Base-by-base conservation (phyloP, 2,797 vertebrate genomes). In the Miichthys miiuy region DNA sequence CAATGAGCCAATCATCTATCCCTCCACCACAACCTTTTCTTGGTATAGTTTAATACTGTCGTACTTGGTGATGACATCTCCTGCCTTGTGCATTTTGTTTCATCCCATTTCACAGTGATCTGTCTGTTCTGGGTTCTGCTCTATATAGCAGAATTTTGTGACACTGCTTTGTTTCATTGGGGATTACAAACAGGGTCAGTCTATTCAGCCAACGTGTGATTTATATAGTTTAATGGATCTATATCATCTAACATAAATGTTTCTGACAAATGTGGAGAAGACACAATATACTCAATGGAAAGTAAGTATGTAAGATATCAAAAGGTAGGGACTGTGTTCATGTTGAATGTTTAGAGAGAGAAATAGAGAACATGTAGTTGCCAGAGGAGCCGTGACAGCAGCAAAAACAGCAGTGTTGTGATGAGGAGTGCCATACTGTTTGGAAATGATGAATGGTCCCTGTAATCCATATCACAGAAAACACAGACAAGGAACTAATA, bases 391-490 rank as follows among this genome's bases (percentile, higher is more conserved):
- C 21, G 55, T 54, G 55, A 72, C 13, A 57, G 67, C 38, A 61
- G 47, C 38, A 38, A 52, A 74, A 62, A 47, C 7, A 65, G 54
- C 27, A 21, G 41, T 12, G 58, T 16, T 74, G 64, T 50, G 51
- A 14, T 60, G 34, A 60, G 6, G 21, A 34, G 20, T 4, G 25
- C 6, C 11, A n/a, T n/a, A 16, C 17, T 60, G 25, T 61, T 57
- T 51, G 44, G 38, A 71, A 54, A 80, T 72, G 46, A 80, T 80
- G 12, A 68, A 83, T 75, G 34, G 27, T 18, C 51, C 58, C 11
- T 17, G 55, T 66, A 60, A 75, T 86, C 71, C 57, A 75, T 82
- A 75, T 84, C 55, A 67, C 23, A 51, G 55, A 60, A n/a, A 55
- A 57, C 23, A 34, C 65, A 61, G 51, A 75, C 60, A 75, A 72